Evolutionary conservation across 2,797 vertebrate species (phyloP), one percentile per base, ranked within the genome.

Genomic region (Hypotaenidia okinawae): DNA sequence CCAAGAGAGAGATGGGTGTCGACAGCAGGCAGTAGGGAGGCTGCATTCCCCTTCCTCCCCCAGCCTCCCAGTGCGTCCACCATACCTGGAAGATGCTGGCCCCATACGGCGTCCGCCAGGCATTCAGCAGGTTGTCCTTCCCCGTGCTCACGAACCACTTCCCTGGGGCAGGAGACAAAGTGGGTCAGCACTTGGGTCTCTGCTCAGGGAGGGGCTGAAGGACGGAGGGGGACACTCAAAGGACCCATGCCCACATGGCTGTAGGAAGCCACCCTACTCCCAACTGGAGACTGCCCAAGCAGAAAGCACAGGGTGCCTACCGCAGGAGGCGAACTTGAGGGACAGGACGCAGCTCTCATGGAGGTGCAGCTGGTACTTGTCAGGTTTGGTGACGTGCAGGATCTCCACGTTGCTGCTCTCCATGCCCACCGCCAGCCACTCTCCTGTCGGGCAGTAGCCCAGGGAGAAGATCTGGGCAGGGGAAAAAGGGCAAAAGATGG

Each of bases 71-170:
- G 21, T 47, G 47, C 47, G 22, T 47, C 41, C 43, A 43, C 78
- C 24, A 0, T 63, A 94, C 99, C 99, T 99, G 99, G 96, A 99
- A 99, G 93, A 99, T 99, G 94, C 98, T 99, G 59, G 99, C 98
- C 91, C 99, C 98, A 0, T 99, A 99, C 0, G 99, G 98, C 0
- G 98, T 99, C 89, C 98, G 94, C 98, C 98, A 99, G 23, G 98
- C 98, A 0, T 99, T 99, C 21, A 99, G 98, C 62, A 99, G 97
- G 95, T 99, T 99, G 96, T 99, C 98, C 95, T 99, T 99, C 45
- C 99, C 99, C 0, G 99, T 99, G 90, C 99, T 99, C 95, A 99
- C 98, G 0, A 99, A 99, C 99, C 99, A 99, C 95, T 99, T 99
- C 55, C 99, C 99, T 99, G 96, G 3, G 16, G 24, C 18, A 59